phyloP scores from a whole-genome alignment of 64 coral and sea anemone genomes.

The Actinia equina region DNA sequence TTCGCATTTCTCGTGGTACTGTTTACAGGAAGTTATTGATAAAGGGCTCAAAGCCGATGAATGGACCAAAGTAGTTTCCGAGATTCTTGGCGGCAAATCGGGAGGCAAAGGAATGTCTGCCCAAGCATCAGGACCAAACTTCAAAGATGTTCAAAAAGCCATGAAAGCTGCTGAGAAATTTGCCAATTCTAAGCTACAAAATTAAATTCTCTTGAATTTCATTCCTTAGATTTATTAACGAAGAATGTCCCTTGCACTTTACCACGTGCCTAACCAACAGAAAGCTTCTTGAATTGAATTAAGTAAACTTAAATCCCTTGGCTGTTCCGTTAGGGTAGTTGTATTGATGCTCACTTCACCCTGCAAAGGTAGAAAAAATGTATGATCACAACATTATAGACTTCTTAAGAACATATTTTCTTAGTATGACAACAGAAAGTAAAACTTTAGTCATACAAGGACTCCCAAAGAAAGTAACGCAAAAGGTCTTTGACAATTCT shows the following conservation, averaged over 20 bases:
- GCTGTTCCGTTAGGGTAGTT: too few species aligned
- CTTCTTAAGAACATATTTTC: too few species aligned
- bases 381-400: too few species aligned
- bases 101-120: constrained; percentile 95
- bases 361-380: too few species aligned
- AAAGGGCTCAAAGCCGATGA: constrained; percentile 94
- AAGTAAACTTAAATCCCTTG: too few species aligned
- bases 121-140: constrained; percentile 93
- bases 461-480: too few species aligned
- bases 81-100: constrained; percentile 84
- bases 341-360: too few species aligned
- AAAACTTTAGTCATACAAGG: too few species aligned
- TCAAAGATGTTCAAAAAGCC: constrained; percentile 63
- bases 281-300: too few species aligned
- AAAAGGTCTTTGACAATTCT: too few species aligned
- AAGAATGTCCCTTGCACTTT: background rate
- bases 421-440: too few species aligned
- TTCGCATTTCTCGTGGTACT: background rate
- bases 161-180: constrained; percentile 68
- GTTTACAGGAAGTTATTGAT: constrained; percentile 59
- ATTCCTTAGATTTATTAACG: background rate
- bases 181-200: constrained; percentile 81
- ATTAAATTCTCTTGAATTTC: constrained; percentile 17
- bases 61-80: constrained; percentile 76
- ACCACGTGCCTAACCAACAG: too few species aligned